These are phyloP conservation scores for Varroa destructor DNA, from an alignment of 1,140 invertebrate species.

Conservation along the genomic window DNA sequence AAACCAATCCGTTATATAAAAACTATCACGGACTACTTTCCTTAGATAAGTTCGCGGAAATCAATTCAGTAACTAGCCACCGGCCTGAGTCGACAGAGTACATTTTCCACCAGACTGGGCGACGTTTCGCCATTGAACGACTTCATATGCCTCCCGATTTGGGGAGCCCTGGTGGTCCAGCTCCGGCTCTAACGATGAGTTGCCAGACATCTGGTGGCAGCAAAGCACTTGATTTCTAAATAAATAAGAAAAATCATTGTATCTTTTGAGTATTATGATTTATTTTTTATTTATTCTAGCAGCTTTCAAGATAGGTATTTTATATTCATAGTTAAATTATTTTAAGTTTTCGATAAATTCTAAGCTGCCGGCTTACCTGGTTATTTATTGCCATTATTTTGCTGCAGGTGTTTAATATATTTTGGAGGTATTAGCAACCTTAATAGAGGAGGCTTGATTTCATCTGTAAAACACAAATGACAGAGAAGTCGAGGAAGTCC, in stretches of 20 bases:
- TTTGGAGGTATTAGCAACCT: too few species aligned
- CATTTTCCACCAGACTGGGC: constrained; percentile 8
- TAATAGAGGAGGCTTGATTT: too few species aligned
- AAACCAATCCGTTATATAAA: constrained; percentile 17
- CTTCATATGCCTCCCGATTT: constrained; percentile 25
- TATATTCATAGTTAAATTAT: too few species aligned
- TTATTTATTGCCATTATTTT: too few species aligned
- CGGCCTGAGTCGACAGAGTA: neutral
- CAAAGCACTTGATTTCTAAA: constrained; percentile 17
- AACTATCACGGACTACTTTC: constrained; percentile 8
- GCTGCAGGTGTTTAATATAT: too few species aligned
- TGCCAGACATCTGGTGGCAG: constrained; percentile 9
- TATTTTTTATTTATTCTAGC: too few species aligned
- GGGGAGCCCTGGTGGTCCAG: neutral
- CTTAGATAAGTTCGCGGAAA: constrained; percentile 10
- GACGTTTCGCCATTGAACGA: constrained; percentile 15
- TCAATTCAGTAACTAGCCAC: constrained; percentile 6
- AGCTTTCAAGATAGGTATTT: too few species aligned
- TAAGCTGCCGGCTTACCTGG: too few species aligned
- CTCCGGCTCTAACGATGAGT: constrained; percentile 1
- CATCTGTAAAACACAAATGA: too few species aligned
- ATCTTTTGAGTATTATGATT: too few species aligned
- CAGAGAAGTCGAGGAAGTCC: too few species aligned
- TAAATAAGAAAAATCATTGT: neutral
- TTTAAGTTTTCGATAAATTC: too few species aligned